These are phyloP conservation scores for Podargus strigoides DNA, from an alignment of 2,797 vertebrate genomes.

Conservation along the genomic window DNA sequence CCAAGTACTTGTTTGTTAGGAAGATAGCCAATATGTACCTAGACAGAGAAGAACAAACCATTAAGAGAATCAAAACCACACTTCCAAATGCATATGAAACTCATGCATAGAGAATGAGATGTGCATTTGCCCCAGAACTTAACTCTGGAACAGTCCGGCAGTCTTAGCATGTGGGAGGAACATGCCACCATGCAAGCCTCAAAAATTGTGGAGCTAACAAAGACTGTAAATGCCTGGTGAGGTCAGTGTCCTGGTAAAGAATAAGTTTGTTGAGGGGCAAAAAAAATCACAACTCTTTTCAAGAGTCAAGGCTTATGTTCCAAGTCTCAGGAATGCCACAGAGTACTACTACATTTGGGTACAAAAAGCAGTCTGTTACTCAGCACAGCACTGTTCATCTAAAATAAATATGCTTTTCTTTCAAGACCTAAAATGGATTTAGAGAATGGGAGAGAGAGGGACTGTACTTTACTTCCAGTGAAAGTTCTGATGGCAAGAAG, in stretches of 20 bases:
- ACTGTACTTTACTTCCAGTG: background rate
- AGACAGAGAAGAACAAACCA: conserved; percentile 23
- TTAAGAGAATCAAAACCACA: background rate
- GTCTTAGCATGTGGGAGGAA: background rate
- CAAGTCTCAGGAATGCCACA: background rate
- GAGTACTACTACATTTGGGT: background rate
- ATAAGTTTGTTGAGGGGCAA: background rate
- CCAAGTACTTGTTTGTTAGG: conserved; percentile 97
- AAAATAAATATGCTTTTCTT: background rate
- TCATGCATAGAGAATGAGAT: conserved; percentile 5
- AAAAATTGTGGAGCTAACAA: background rate
- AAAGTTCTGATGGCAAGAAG: background rate
- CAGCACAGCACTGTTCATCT: background rate
- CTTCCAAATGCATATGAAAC: background rate
- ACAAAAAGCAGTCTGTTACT: background rate
- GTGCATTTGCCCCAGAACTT: background rate
- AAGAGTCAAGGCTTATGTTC: background rate
- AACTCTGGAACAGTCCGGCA: background rate
- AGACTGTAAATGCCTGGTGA: background rate
- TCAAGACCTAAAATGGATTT: background rate
- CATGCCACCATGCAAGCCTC: background rate
- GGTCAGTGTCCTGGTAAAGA: background rate
- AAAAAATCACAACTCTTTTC: background rate
- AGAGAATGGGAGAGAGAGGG: background rate
- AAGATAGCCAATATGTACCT: conserved; percentile 99